Percentiles rank a stretch among this genome's conserved stretches.
These are phyloP conservation scores for Keiferia lycopersicella DNA, from an alignment of 2,888 invertebrate genomes.

Conservation along the genomic window DNA sequence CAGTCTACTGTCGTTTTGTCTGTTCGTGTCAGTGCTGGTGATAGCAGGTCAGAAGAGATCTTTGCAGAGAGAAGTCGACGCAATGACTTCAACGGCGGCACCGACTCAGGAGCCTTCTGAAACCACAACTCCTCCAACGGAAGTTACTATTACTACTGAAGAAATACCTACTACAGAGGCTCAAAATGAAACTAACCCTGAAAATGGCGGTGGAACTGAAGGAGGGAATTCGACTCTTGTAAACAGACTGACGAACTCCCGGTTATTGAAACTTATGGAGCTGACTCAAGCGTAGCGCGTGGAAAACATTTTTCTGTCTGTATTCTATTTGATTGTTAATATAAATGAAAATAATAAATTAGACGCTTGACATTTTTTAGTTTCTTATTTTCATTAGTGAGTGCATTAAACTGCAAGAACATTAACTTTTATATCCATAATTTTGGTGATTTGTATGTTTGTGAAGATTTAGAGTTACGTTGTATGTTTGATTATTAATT, in stretches of 20 bases:
- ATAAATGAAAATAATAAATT: too few relatives aligned
- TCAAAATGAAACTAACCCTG: conserved; percentile 1
- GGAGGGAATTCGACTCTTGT: neutral
- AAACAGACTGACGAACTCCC: neutral
- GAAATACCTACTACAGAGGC: conserved; percentile 4
- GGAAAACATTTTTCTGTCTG: neutral
- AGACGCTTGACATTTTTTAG: too few relatives aligned
- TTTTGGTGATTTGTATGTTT: too few relatives aligned
- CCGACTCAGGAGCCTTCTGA: conserved; percentile 27
- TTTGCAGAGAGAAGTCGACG: conserved; percentile 44
- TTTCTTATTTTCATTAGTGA: too few relatives aligned
- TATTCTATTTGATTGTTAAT: too few relatives aligned
- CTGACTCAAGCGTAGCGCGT: neutral
- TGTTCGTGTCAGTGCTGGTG: conserved; percentile 64
- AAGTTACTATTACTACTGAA: conserved; percentile 13
- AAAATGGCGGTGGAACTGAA: conserved; percentile 9
- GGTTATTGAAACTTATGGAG: neutral
- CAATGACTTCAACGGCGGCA: conserved; percentile 34
- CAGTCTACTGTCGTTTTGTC: conserved; percentile 56
- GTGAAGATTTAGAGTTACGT: too few relatives aligned
- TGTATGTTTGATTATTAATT: too few relatives aligned
- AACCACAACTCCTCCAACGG: conserved; percentile 17
- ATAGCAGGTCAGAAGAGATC: conserved; percentile 61
- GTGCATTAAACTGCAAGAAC: too few relatives aligned
- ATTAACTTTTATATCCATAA: too few relatives aligned